Evolutionary conservation across 2,797 vertebrate genomes (phyloP).

Genomic region (Onychomys arenicola): DNA sequence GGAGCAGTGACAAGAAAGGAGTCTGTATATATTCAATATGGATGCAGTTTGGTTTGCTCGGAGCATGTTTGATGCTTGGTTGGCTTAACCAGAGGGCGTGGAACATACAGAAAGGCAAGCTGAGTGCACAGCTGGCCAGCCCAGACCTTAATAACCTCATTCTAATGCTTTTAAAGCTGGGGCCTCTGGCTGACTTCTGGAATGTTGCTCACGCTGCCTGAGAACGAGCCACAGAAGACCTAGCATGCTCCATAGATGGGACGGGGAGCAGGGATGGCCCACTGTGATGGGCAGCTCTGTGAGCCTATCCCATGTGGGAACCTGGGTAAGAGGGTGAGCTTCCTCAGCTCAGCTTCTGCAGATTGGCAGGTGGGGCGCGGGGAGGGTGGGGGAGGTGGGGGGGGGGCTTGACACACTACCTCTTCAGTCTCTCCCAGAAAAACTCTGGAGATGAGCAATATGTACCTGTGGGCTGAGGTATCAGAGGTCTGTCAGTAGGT

Average conservation of each 20-base stretch:
- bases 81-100: not conserved
- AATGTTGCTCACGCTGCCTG: not conserved
- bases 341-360: not conserved
- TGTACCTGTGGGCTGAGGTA: not conserved
- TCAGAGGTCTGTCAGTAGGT: not conserved
- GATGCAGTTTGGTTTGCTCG: not conserved
- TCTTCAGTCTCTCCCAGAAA: not conserved
- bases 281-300: not conserved
- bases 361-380: no score
- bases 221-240: not conserved
- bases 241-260: not conserved
- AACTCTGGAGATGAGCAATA: not conserved
- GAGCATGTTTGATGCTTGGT: not conserved
- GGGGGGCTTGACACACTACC: rapidly evolving
- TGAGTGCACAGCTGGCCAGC: not conserved
- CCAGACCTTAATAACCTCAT: not conserved
- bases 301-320: rapidly evolving
- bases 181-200: not conserved
- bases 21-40: not conserved
- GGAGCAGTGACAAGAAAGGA: not conserved
- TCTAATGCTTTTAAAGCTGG: not conserved
- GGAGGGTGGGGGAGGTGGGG: no score
- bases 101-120: not conserved
- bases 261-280: not conserved
- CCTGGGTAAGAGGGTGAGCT: not conserved